Conservation (phyloP, 1,140 invertebrate genomes). For the Leptinotarsa undecemlineata region DNA sequence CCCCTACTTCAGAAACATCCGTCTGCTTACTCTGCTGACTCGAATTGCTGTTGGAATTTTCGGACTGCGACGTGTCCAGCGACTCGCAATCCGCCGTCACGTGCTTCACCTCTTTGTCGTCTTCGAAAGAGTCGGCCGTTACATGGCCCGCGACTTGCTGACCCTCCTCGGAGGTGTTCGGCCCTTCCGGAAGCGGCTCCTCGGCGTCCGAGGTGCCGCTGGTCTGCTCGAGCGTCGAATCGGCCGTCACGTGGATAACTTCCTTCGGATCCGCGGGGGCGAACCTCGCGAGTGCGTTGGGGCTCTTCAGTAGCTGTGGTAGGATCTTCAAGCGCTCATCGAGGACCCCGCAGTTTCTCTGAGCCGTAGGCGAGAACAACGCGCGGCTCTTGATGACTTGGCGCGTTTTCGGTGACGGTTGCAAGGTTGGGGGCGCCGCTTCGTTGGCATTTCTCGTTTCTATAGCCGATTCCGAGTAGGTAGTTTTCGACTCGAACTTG, state of each 20-base stretch:
- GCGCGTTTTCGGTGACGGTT: too few species aligned
- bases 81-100: conserved; percentile 6
- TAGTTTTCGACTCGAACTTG: conserved; percentile 40
- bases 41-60: conserved; percentile 5
- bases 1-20: not conserved
- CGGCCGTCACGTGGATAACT: conserved; percentile 6
- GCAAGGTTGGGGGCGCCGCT: too few species aligned
- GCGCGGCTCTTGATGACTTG: not conserved
- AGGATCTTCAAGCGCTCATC: too few species aligned
- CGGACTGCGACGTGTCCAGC: not conserved
- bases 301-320: too few species aligned
- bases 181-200: not conserved
- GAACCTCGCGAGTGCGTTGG: too few species aligned
- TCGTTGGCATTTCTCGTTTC: conserved; percentile 41
- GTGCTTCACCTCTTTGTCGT: not conserved
- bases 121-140: not conserved
- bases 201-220: not conserved
- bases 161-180: not conserved
- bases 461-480: conserved; percentile 45
- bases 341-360: not conserved
- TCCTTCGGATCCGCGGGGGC: not conserved
- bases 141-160: not conserved
- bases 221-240: not conserved
- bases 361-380: conserved; percentile 6
- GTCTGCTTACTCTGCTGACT: not conserved